A percentile compares a stretch with the other conserved stretches of the same genome.
phyloP scores from a whole-genome alignment of 2,797 vertebrate genomes.

The Nannoperca australis region DNA sequence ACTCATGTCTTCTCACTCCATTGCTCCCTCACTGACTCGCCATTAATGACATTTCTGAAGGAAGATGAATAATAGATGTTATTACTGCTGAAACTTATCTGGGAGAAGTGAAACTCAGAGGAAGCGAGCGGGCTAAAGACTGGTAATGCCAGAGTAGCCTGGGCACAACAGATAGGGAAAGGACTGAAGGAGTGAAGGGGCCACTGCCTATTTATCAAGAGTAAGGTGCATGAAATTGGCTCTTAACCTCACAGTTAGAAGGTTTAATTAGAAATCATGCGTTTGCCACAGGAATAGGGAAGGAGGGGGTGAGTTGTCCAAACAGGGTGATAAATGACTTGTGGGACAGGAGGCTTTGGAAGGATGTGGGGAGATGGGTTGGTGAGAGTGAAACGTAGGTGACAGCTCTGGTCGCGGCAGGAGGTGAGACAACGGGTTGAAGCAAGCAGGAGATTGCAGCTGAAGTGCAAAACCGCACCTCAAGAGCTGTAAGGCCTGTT shows the following conservation, averaged over 20 bases:
- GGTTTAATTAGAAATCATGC: conserved; percentile 88
- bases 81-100: conserved; percentile 59
- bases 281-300: conserved; percentile 69
- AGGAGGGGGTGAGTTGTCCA: conserved; percentile 66
- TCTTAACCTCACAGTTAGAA: conserved; percentile 88
- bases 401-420: conserved; percentile 65
- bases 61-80: conserved; percentile 63
- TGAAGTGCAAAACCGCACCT: conserved; percentile 60
- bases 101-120: conserved; percentile 43
- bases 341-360: conserved; percentile 71
- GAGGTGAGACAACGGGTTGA: conserved; percentile 57
- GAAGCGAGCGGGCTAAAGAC: conserved; percentile 44
- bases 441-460: conserved; percentile 63
- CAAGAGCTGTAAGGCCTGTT: conserved; percentile 57
- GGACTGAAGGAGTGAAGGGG: conserved; percentile 59
- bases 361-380: conserved; percentile 43
- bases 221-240: conserved; percentile 88
- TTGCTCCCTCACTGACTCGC: conserved; percentile 50
- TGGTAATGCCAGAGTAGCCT: conserved; percentile 51
- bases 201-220: conserved; percentile 84
- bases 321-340: conserved; percentile 85
- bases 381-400: conserved; percentile 70
- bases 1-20: conserved; percentile 49
- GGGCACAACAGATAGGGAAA: conserved; percentile 66
- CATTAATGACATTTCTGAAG: conserved; percentile 59